Conservation (phyloP, 2,888 invertebrate species). For the Molorchus minor region DNA sequence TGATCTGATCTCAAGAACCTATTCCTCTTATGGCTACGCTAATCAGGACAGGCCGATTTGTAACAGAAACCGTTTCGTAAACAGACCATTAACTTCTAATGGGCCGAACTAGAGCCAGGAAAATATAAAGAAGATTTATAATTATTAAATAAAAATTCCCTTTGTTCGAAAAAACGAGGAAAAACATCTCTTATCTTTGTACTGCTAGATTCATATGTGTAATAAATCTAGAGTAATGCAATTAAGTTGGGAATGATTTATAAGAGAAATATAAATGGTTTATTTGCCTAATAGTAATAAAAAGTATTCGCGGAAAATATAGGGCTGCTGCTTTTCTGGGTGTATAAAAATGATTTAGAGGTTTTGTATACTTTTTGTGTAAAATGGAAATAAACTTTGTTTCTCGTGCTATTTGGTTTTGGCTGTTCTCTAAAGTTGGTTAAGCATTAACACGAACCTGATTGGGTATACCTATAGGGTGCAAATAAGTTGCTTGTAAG, state of each 20-base stretch:
- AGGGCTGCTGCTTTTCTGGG: neutral
- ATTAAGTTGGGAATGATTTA: slow-evolving; percentile 13
- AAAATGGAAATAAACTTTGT: too few relatives aligned
- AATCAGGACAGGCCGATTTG: slow-evolving; percentile 33
- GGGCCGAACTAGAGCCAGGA: slow-evolving; percentile 40
- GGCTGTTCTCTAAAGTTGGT: too few relatives aligned
- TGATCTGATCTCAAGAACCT: slow-evolving; percentile 6
- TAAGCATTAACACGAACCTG: too few relatives aligned
- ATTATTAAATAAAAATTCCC: slow-evolving; percentile 21
- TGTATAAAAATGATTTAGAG: neutral
- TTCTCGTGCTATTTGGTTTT: too few relatives aligned
- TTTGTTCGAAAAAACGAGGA: slow-evolving; percentile 3
- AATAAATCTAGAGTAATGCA: slow-evolving; percentile 15
- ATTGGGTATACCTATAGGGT: too few relatives aligned
- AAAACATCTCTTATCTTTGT: slow-evolving; percentile 15
- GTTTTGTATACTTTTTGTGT: too few relatives aligned
- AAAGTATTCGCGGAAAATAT: neutral
- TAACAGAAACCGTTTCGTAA: slow-evolving; percentile 47
- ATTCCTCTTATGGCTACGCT: slow-evolving; percentile 2
- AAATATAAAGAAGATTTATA: slow-evolving; percentile 45
- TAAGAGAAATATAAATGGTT: slow-evolving; percentile 7
- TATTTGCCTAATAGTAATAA: slow-evolving; percentile 12
- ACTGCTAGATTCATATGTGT: slow-evolving; percentile 3
- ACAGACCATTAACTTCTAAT: slow-evolving; percentile 50
- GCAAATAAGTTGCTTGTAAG: too few relatives aligned